Percentiles rank a stretch among this genome's conserved stretches.
Conservation (phyloP, 2,113 vertebrate species). For the Ochotona princeps region DNA sequence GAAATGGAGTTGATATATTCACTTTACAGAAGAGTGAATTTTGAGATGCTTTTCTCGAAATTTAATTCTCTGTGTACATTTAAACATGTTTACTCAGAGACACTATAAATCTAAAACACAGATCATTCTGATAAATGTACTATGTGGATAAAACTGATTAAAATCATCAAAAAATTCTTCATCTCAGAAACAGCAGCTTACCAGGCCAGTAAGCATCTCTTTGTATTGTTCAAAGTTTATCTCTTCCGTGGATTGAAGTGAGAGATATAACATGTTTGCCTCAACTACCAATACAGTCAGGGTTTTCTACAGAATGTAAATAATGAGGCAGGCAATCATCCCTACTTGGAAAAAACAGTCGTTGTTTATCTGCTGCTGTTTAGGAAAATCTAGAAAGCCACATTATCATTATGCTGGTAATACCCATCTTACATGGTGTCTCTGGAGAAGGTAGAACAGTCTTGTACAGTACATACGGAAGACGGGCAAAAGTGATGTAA, state of each 20-base stretch:
- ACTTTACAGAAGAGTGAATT: conserved; percentile 52
- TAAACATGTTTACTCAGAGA: conserved; percentile 50
- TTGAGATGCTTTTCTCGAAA: conserved; percentile 26
- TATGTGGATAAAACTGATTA: conserved; percentile 34
- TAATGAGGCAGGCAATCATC: conserved; percentile 12
- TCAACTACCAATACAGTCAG: background rate
- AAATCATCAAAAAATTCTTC: conserved; percentile 29
- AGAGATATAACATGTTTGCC: background rate
- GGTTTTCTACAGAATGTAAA: background rate
- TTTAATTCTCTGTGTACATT: conserved; percentile 26
- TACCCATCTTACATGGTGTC: background rate
- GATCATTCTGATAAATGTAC: conserved; percentile 28
- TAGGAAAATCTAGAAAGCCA: conserved; percentile 4
- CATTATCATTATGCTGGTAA: conserved; percentile 11
- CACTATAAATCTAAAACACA: conserved; percentile 37
- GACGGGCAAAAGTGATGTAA: background rate
- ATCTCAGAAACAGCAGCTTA: background rate
- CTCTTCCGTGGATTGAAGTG: background rate
- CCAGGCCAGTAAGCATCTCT: background rate
- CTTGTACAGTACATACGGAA: background rate
- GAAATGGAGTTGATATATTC: conserved; percentile 33
- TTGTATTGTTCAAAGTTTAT: background rate
- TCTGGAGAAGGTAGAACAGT: background rate
- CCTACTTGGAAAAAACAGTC: conserved; percentile 3
- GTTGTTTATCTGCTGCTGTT: conserved; percentile 32